Evolutionary conservation across 2,888 invertebrate species (phyloP).

Genomic region (Halocaridina rubra): DNA sequence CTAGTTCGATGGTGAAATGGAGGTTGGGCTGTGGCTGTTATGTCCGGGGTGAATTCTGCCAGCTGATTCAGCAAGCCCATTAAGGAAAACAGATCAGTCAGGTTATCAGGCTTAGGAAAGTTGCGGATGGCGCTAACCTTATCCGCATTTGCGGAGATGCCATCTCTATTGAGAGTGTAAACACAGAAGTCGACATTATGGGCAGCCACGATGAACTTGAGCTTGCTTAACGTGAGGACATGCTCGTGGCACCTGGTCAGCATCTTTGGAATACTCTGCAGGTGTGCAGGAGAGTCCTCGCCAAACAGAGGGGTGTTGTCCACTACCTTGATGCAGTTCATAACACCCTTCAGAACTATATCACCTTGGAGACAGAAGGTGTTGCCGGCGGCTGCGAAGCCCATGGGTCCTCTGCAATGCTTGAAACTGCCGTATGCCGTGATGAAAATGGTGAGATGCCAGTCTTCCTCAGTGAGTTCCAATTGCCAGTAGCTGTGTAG

Average conservation of each 20-base stretch:
- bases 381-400: background rate
- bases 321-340: background rate
- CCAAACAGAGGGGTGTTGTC: background rate
- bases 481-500: background rate
- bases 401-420: background rate
- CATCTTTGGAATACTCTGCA: background rate
- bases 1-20: background rate
- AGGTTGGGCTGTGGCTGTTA: background rate
- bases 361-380: too few species aligned
- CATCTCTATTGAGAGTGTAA: too few species aligned
- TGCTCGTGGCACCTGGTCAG: background rate
- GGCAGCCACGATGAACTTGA: background rate
- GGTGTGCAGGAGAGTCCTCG: background rate
- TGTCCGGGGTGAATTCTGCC: background rate
- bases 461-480: background rate
- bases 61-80: too few species aligned
- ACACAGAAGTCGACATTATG: too few species aligned
- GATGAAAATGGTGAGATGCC: background rate
- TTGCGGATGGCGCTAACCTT: too few species aligned
- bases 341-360: background rate
- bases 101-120: too few species aligned
- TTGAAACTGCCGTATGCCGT: background rate
- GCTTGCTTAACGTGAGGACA: too few species aligned
- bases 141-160: too few species aligned
- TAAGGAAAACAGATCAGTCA: too few species aligned